phyloP scores from a whole-genome alignment of 2,888 invertebrate species.

The Apotomis capreana region DNA sequence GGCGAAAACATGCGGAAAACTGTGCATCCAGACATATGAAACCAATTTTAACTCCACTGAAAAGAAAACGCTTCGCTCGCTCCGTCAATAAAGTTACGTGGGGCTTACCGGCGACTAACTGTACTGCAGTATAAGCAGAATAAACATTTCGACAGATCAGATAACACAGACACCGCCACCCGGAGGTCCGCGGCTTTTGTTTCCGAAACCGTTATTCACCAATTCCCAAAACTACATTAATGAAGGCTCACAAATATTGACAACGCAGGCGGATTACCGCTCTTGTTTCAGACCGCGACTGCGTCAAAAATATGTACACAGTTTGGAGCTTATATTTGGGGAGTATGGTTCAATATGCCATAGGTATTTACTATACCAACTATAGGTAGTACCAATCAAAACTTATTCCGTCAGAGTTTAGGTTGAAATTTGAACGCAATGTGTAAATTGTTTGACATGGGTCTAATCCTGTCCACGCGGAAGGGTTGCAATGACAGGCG shows the following conservation, averaged over 20 bases:
- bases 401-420: constrained; percentile 10
- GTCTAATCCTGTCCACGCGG: constrained; percentile 51
- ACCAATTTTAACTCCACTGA: no score
- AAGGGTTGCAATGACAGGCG: constrained; percentile 49
- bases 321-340: no score
- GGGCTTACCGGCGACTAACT: no score
- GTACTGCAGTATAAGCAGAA: no score
- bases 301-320: no score
- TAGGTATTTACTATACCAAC: neutral
- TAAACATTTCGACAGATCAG: neutral
- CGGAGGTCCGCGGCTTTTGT: constrained; percentile 24
- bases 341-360: constrained; percentile 42
- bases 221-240: constrained; percentile 33
- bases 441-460: neutral
- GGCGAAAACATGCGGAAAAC: no score
- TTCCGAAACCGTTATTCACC: constrained; percentile 27
- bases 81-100: no score
- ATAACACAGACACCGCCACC: neutral
- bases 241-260: constrained; percentile 36
- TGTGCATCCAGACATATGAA: no score
- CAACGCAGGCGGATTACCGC: constrained; percentile 26
- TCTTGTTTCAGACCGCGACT: constrained; percentile 39
- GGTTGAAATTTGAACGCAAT: constrained; percentile 12
- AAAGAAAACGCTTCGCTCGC: no score
- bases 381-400: constrained; percentile 12